Evolutionary conservation across 2,113 vertebrate species (phyloP), one percentile per base, ranked within the genome.

Genomic region (Oostethus manadensis): DNA sequence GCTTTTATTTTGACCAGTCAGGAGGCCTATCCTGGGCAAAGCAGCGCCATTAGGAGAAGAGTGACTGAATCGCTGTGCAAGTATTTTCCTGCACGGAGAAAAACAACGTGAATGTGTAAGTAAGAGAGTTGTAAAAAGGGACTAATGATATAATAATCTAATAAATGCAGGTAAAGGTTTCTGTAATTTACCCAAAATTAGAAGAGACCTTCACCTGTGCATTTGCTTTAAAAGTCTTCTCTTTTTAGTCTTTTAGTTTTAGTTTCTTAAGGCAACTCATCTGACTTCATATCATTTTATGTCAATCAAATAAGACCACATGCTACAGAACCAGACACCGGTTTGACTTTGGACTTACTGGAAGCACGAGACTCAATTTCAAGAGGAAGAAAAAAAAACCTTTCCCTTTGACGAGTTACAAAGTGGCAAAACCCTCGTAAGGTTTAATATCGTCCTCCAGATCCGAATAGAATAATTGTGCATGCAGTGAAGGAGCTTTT

Each of bases 271-370:
- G 21, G 55, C 53, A 68, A 77, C 64, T 53, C 44, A 60, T 74
- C 63, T 74, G 66, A 76, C 71, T 78, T 72, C 78, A 60, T 70
- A 62, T 60, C 51, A 26, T 59, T 70, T 78, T 64, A 74, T 76
- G 71, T 51, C 51, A 74, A 68, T 70, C 21, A 78, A 82, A 80
- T 74, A 55, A 60, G 46, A 73, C 62, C 76, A 66, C 48, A 64
- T 76, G 70, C 69, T 57, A 23, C 23, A 56, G 23, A 43, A 60
- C 48, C 13, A 70, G 68, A 72, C 51, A 55, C 46, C 44, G 43
- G 61, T 56, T 59, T 40, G 44, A 60, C 59, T 42, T 6, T 48
- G 47, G 62, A 62, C 40, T 38, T 55, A 56, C 57, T 42, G 62
- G 46, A 55, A 61, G 35, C 4, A 38, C 40, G 62, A 66, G 47